Conservation (phyloP, 2,888 invertebrate genomes). For the Oscheius myriophilus region DNA sequence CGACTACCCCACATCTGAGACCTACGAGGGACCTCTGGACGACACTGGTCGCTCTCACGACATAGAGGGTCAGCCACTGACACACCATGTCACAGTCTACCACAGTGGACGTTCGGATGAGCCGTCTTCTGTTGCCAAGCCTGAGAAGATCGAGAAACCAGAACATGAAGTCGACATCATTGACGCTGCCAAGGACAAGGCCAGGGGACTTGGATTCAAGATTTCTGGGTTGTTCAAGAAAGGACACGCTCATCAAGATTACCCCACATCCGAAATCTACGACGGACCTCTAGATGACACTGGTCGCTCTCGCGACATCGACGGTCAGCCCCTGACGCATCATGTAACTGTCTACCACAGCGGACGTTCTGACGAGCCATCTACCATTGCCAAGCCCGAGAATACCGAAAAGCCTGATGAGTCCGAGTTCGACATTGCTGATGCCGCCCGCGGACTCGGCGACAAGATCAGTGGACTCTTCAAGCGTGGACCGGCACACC, state of each 20-base stretch:
- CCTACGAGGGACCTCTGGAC: constrained; percentile 38
- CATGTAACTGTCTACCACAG: constrained; percentile 37
- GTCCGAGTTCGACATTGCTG: constrained; percentile 19
- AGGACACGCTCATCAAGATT: constrained; percentile 37
- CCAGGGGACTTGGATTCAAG: constrained; percentile 32
- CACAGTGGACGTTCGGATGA: constrained; percentile 44
- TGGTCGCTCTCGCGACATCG: constrained; percentile 33
- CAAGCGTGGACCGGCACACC: constrained; percentile 47
- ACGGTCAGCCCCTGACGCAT: constrained; percentile 38
- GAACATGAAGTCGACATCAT: constrained; percentile 18
- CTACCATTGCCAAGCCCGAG: constrained; percentile 27
- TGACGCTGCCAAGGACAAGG: constrained; percentile 27
- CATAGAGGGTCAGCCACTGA: constrained; percentile 43
- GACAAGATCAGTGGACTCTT: constrained; percentile 49
- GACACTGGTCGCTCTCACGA: constrained; percentile 34
- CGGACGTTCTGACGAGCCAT: constrained; percentile 29
- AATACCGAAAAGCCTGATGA: constrained; percentile 21
- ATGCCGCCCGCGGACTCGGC: constrained; percentile 25
- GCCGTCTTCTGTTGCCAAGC: not conserved
- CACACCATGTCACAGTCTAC: constrained; percentile 47
- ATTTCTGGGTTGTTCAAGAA: constrained; percentile 21
- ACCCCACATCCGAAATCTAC: constrained; percentile 36
- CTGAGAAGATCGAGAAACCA: not conserved
- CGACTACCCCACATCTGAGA: constrained; percentile 50
- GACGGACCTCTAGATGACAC: constrained; percentile 41